phyloP scores from a whole-genome alignment of 2,113 vertebrate species.

The Lepus europaeus region DNA sequence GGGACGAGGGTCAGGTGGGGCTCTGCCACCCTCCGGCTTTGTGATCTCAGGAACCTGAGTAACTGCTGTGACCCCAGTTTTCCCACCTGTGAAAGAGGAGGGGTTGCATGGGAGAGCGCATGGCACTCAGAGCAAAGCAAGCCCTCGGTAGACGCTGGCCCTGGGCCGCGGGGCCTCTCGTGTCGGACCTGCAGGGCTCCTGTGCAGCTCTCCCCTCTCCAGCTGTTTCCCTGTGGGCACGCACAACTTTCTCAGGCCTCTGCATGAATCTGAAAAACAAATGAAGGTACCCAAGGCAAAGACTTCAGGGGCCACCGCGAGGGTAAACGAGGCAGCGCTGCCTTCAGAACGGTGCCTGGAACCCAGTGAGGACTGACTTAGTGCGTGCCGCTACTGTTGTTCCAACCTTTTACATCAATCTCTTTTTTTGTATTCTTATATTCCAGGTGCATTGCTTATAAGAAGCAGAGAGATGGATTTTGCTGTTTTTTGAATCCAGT shows the following conservation, averaged over 20 bases:
- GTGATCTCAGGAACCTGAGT: not conserved
- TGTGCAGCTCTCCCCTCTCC: not conserved
- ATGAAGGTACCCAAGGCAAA: not conserved
- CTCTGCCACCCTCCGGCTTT: not conserved
- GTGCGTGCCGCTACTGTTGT: not conserved
- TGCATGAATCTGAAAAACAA: not conserved
- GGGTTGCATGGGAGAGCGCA: not conserved
- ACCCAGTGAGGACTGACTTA: not conserved
- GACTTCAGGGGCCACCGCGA: not conserved
- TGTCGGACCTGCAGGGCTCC: not conserved
- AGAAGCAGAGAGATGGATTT: not conserved
- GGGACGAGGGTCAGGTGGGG: not conserved
- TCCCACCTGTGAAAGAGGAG: not conserved
- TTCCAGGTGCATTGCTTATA: not conserved
- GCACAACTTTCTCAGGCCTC: not conserved
- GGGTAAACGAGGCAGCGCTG: not conserved
- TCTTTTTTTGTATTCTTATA: conserved; percentile 10
- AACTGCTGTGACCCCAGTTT: not conserved
- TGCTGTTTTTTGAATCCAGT: not conserved
- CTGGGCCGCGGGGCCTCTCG: not conserved
- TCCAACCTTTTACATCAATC: not conserved
- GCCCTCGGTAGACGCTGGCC: not conserved
- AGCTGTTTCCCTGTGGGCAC: not conserved
- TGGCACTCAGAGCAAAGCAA: not conserved
- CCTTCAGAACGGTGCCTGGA: not conserved